phyloP scores from a whole-genome alignment of 2,797 vertebrate species.

The Eurystomus glaucurus region DNA sequence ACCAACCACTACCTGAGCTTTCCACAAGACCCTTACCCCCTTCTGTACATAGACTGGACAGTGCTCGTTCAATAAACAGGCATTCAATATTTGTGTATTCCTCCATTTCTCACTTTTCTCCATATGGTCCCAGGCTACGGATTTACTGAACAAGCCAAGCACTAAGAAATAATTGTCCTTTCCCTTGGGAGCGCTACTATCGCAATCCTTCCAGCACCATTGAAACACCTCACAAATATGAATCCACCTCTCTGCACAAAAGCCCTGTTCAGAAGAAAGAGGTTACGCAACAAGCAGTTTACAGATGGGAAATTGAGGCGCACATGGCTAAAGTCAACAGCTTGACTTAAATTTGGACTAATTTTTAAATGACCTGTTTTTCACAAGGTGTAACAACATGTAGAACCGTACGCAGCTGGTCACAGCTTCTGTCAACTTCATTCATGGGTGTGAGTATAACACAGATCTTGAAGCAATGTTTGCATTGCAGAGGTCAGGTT shows the following conservation, averaged over 20 bases:
- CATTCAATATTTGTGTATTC: background rate
- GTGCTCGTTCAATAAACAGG: background rate
- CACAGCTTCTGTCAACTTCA: background rate
- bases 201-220: background rate
- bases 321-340: background rate
- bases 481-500: background rate
- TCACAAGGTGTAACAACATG: accelerated
- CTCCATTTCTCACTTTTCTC: background rate
- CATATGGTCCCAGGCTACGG: accelerated
- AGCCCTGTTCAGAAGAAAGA: background rate
- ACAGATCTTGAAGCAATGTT: background rate
- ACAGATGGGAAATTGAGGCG: background rate
- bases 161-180: background rate
- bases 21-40: background rate
- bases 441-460: background rate
- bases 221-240: background rate
- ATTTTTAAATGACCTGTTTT: background rate
- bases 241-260: background rate
- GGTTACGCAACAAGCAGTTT: background rate
- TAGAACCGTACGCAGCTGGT: background rate
- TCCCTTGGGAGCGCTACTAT: background rate
- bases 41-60: background rate
- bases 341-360: background rate
- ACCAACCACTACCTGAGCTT: background rate
- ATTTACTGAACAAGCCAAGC: background rate